phyloP scores from a whole-genome alignment of 2,888 invertebrate species.

The Mellilla xanthometata region DNA sequence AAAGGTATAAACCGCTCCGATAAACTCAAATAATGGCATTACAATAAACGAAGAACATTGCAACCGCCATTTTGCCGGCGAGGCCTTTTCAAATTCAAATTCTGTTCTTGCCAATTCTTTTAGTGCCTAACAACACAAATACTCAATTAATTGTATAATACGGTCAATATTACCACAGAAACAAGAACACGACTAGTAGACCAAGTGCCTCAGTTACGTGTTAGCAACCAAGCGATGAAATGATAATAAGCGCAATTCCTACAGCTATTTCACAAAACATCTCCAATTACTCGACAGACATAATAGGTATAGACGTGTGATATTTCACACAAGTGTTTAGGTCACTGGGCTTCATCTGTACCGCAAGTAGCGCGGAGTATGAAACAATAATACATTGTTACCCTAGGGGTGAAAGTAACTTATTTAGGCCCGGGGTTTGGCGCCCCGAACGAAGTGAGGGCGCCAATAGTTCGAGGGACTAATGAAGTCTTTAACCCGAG shows the following conservation, averaged over 20 bases:
- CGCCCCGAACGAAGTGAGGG: too few species aligned
- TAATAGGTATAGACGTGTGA: conserved; percentile 1
- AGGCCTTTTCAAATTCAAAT: too few species aligned
- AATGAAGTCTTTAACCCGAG: too few species aligned
- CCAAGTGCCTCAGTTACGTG: conserved; percentile 5
- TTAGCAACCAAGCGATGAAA: not conserved
- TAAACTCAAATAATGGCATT: too few species aligned
- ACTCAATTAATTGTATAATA: not conserved
- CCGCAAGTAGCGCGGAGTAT: not conserved
- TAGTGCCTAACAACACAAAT: not conserved
- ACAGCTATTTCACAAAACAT: conserved; percentile 16
- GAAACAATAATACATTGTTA: not conserved
- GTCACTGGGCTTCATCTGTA: not conserved
- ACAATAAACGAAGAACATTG: too few species aligned
- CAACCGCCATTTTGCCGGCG: too few species aligned
- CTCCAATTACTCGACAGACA: conserved; percentile 1
- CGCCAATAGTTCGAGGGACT: too few species aligned
- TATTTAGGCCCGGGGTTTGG: too few species aligned
- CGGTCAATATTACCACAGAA: too few species aligned
- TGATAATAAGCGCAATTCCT: conserved; percentile 6
- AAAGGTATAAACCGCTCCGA: too few species aligned
- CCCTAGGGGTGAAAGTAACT: too few species aligned
- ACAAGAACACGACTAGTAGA: not conserved
- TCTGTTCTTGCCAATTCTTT: too few species aligned
- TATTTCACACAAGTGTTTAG: conserved; percentile 8